phyloP scores from a whole-genome alignment of 1,140 invertebrate species.

The Apis dorsata region DNA sequence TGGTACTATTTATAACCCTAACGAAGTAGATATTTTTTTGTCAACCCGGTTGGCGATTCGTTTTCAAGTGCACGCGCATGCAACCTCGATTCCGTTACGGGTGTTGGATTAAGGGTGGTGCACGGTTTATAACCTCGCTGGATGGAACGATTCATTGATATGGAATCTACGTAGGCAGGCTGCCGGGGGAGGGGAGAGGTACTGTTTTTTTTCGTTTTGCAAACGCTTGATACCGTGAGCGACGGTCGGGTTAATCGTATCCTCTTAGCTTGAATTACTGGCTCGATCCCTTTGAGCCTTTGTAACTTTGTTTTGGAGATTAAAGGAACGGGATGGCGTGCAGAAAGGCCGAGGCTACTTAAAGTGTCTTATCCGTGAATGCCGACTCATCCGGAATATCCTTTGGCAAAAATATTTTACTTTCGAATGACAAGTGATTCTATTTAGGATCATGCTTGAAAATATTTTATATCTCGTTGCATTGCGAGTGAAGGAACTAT shows the following conservation, averaged over 20 bases:
- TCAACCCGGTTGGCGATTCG: background rate
- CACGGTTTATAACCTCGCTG: too few relatives aligned
- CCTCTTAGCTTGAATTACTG: constrained; percentile 31
- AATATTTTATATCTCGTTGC: too few relatives aligned
- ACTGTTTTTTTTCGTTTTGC: background rate
- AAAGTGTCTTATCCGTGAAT: constrained; percentile 2
- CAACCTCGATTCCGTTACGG: constrained; percentile 16
- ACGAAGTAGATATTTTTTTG: background rate
- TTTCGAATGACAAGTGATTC: background rate
- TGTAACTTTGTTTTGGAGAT: constrained; percentile 21
- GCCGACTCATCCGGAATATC: too few relatives aligned
- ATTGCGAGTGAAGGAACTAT: too few relatives aligned
- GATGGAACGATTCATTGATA: constrained; percentile 1
- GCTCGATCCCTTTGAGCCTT: background rate
- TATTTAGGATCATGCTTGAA: too few relatives aligned
- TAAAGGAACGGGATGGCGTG: background rate
- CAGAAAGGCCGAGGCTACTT: constrained; percentile 1
- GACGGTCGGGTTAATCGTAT: constrained; percentile 23
- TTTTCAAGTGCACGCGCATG: background rate
- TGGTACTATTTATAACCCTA: constrained; percentile 17
- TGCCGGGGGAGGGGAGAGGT: too few relatives aligned
- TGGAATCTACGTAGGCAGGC: constrained; percentile 8
- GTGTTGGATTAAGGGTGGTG: constrained; percentile 5
- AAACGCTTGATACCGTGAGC: background rate
- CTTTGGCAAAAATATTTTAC: background rate